These are phyloP conservation scores for Orthosia gothica DNA, from an alignment of 2,888 invertebrate species.

Conservation along the genomic window DNA sequence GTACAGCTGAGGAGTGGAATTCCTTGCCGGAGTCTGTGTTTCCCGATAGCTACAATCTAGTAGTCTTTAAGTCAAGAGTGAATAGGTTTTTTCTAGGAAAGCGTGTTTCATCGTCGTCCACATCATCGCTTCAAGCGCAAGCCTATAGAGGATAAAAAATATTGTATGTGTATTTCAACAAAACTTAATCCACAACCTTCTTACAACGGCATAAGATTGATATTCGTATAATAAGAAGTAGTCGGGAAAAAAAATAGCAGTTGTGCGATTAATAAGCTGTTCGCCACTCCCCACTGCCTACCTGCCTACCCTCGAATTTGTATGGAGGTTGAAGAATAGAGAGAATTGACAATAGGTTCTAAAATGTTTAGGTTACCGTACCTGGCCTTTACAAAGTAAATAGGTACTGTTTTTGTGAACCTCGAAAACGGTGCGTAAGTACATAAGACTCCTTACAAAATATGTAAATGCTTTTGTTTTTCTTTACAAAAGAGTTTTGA, in stretches of 20 bases:
- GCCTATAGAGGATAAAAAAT: no score
- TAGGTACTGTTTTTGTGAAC: constrained; percentile 13
- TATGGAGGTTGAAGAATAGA: constrained; percentile 14
- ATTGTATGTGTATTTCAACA: not conserved
- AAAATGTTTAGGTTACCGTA: not conserved
- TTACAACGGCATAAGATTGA: not conserved
- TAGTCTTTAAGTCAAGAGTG: no score
- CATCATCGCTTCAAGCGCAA: no score
- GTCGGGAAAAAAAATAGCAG: constrained; percentile 1
- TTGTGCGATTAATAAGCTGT: constrained; percentile 1
- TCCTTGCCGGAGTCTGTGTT: no score
- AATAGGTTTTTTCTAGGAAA: no score
- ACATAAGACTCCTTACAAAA: constrained; percentile 6
- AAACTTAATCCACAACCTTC: not conserved
- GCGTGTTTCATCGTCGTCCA: no score
- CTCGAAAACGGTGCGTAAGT: not conserved
- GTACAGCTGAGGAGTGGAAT: no score
- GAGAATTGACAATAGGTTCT: constrained; percentile 8
- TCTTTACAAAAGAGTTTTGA: constrained; percentile 1
- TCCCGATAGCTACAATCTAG: no score
- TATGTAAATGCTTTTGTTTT: constrained; percentile 33
- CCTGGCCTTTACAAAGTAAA: not conserved
- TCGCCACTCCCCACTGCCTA: not conserved
- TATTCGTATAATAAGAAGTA: not conserved
- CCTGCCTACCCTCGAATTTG: constrained; percentile 22